Evolutionary conservation across 2,888 invertebrate genomes (phyloP).

Genomic region (Ophonus ardosiacus): DNA sequence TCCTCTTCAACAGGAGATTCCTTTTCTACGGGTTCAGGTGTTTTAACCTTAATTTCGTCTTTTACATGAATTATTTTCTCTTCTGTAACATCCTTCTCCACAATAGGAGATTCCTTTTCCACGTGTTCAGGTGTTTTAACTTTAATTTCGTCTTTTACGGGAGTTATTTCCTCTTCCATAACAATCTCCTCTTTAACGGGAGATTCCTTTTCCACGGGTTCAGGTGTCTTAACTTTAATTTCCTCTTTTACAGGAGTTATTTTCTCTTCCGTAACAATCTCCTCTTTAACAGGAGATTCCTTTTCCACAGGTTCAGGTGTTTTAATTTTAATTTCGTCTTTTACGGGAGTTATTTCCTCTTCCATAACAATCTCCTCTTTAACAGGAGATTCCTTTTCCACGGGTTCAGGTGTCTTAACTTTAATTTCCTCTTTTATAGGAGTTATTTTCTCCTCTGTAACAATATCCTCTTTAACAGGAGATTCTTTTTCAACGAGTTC

Average conservation of each 20-base stretch:
- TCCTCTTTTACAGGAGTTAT: not conserved
- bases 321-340: constrained; percentile 28
- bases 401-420: not conserved
- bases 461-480: not conserved
- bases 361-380: not conserved
- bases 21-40: constrained; percentile 11
- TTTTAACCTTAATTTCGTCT: constrained; percentile 41
- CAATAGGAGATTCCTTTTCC: constrained; percentile 38
- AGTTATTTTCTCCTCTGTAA: constrained; percentile 5
- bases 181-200: not conserved
- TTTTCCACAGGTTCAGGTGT: constrained; percentile 25
- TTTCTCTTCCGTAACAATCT: not conserved
- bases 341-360: too few species aligned
- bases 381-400: not conserved
- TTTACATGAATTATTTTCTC: constrained; percentile 37
- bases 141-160: constrained; percentile 8
- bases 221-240: too few species aligned
- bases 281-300: constrained; percentile 22
- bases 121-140: not conserved
- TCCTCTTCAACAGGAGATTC: not conserved
- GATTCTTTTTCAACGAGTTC: not conserved
- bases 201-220: constrained; percentile 21
- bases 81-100: not conserved
- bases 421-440: constrained; percentile 36
- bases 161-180: constrained; percentile 26